phyloP scores from a whole-genome alignment of 37 sponge, comb jelly and placozoan genomes.

The Bolinopsis microptera region DNA sequence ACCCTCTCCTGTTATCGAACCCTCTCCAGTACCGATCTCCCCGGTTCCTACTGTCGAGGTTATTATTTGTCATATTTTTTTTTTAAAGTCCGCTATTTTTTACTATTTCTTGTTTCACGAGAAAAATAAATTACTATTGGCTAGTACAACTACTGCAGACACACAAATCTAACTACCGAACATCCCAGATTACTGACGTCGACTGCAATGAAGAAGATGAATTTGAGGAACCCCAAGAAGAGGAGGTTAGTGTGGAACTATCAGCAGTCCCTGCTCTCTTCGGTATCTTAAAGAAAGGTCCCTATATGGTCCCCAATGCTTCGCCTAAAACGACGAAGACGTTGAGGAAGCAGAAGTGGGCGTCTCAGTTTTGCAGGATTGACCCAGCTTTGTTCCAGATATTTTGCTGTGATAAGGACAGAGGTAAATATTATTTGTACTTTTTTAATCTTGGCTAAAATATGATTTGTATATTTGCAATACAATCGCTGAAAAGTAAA shows the following conservation, averaged over 20 bases:
- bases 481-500: too few species aligned
- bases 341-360: conserved; percentile 7
- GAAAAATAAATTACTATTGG: neutral
- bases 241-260: conserved; percentile 17
- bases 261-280: conserved; percentile 1
- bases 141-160: neutral
- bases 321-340: neutral
- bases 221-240: neutral
- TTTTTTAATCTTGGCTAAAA: neutral
- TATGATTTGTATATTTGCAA: neutral
- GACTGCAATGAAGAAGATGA: neutral
- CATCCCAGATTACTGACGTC: neutral
- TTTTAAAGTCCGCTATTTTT: neutral
- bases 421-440: neutral
- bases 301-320: conserved; percentile 14
- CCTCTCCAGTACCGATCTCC: neutral
- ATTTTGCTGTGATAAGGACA: conserved; percentile 16
- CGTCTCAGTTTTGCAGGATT: neutral
- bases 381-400: conserved; percentile 4
- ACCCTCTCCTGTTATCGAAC: too few species aligned
- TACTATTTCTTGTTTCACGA: neutral
- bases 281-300: neutral
- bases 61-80: neutral
- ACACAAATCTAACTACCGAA: too few species aligned
- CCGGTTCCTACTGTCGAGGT: neutral